Evolutionary conservation across 2,113 vertebrate genomes (phyloP).

Genomic region (Peromyscus californicus): DNA sequence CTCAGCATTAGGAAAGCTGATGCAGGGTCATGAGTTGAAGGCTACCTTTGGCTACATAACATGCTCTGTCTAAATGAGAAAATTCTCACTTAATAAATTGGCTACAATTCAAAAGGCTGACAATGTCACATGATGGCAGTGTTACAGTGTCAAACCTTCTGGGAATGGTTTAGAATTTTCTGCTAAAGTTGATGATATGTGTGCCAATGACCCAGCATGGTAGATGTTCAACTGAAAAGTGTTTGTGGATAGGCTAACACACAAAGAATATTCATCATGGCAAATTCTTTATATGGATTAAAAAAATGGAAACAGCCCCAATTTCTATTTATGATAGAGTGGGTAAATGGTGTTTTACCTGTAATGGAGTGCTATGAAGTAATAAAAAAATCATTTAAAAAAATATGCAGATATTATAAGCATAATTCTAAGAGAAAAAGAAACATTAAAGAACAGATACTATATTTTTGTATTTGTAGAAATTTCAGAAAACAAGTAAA

Average conservation of each 20-base stretch:
- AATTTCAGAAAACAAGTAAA: not conserved
- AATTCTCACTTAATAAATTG: not conserved
- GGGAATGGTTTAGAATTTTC: not conserved
- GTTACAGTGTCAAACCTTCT: not conserved
- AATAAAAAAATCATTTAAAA: constrained; percentile 36
- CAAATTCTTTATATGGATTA: not conserved
- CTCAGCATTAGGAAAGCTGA: not conserved
- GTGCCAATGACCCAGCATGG: not conserved
- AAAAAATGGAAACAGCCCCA: constrained; percentile 24
- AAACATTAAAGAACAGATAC: not conserved
- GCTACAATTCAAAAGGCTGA: not conserved
- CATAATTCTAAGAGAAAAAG: not conserved
- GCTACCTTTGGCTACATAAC: not conserved
- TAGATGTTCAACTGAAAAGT: not conserved
- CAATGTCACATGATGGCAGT: not conserved
- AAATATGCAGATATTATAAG: not conserved
- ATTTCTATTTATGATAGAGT: not conserved
- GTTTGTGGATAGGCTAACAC: not conserved
- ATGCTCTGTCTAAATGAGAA: not conserved
- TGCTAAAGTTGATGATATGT: not conserved
- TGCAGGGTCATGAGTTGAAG: not conserved
- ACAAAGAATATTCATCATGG: not conserved
- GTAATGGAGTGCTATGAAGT: not conserved
- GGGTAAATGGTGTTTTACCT: not conserved
- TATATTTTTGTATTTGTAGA: not conserved